Evolutionary conservation across 2,888 invertebrate species (phyloP), one percentile per base, ranked within the genome.

Genomic region (Apamea epomidion): DNA sequence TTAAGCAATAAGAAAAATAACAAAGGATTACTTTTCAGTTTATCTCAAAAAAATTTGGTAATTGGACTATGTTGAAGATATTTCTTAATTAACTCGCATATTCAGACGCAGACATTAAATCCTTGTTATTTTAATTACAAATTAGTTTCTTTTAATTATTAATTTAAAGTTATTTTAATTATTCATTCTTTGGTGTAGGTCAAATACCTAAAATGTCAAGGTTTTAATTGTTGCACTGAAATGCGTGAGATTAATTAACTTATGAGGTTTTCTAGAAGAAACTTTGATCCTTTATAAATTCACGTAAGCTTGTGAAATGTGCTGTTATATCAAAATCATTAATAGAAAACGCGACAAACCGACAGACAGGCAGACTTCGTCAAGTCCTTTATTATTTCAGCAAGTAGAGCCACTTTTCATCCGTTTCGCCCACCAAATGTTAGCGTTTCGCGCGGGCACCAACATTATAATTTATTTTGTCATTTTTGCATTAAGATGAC

Each of bases 391-490:
- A 74, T 65, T 69, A 86, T 73, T 60, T 74, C n/a, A 54, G n/a
- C 21, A 90, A 88, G 92, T 92, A 90, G 92, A 94, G 94, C 91
- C 79, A 75, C 89, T 64, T 89, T 7, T 74, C 58, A 6, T 18
- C 25, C 79, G 72, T 75, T n/a, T 67, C 82, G 72, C 70, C 74
- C 77, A 81, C 87, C 81, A 88, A 91, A 92, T 90, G 91, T 91
- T 89, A 90, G 89, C 89, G 89, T 87, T 88, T 91, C 87, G 90
- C 90, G 89, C 89, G 87, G 78, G 65, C 90, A 88, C 87, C 82
- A 83, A 89, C 91, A 88, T 90, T 91, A 91, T 92, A 91, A 92
- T 92, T 93, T 93, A 92, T 93, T 93, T 92, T 90, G 93, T 92
- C 90, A 92, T 93, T 93, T 90, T 92, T 88, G 91, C 91, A 92